These are phyloP conservation scores for Drosophila limbata DNA, from an alignment of 2,888 invertebrate genomes.

Conservation along the genomic window DNA sequence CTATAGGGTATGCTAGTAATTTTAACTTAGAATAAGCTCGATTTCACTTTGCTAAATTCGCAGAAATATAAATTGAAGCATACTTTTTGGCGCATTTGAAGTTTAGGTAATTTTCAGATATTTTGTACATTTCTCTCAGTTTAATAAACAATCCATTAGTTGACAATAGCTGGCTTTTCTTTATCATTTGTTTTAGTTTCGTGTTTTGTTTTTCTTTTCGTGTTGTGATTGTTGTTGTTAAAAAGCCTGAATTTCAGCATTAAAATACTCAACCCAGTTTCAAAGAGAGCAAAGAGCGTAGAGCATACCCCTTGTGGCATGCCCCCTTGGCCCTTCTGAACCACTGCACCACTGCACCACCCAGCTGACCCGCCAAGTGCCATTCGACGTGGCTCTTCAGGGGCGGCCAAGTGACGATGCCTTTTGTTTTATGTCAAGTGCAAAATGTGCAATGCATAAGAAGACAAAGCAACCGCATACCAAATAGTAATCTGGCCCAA, in stretches of 20 bases:
- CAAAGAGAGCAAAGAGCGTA: constrained; percentile 1
- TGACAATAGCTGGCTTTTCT: not conserved
- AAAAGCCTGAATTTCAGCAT: constrained; percentile 49
- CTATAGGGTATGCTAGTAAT: not conserved
- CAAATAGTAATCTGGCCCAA: constrained; percentile 21
- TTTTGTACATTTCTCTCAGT: too few species aligned
- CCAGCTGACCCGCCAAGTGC: constrained; percentile 64
- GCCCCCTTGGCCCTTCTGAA: not conserved
- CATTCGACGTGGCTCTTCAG: constrained; percentile 52
- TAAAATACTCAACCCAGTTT: constrained; percentile 55
- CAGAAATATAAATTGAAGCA: not conserved
- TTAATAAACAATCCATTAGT: not conserved
- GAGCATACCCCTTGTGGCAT: constrained; percentile 32
- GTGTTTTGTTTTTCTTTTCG: too few species aligned
- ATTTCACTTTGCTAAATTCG: constrained; percentile 8
- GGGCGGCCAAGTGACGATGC: constrained; percentile 28
- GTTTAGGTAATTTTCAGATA: not conserved
- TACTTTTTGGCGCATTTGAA: not conserved
- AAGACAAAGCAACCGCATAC: constrained; percentile 67
- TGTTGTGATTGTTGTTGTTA: not conserved
- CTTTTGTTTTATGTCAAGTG: constrained; percentile 71
- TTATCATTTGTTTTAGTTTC: too few species aligned
- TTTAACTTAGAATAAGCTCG: constrained; percentile 5
- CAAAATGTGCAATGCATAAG: constrained; percentile 71
- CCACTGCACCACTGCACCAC: not conserved